Evolutionary conservation across 1,140 invertebrate genomes (phyloP).

Genomic region (Anastrepha obliqua): DNA sequence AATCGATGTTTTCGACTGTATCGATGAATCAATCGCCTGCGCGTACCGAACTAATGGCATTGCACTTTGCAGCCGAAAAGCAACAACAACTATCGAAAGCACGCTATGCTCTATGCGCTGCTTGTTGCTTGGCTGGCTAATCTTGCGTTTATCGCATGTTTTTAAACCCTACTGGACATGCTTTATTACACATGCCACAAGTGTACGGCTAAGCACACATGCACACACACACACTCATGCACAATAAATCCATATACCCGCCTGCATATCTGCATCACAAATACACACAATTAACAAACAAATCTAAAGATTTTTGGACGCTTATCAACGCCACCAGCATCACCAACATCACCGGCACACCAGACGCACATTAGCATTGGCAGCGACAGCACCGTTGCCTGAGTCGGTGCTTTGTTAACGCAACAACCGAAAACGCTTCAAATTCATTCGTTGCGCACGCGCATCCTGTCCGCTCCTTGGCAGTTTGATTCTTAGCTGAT

Average conservation of each 20-base stretch:
- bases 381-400: not conserved
- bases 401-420: not conserved
- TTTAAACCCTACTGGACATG: constrained; percentile 2
- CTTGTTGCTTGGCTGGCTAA: constrained; percentile 2
- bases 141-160: constrained; percentile 52
- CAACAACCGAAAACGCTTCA: constrained; percentile 8
- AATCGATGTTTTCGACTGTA: constrained; percentile 12
- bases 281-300: constrained; percentile 34
- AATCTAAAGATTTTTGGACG: constrained; percentile 47
- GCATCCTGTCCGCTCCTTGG: constrained; percentile 32
- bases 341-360: not conserved
- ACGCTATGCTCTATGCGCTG: not conserved
- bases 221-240: not conserved
- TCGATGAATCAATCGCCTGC: constrained; percentile 34
- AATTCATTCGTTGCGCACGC: constrained; percentile 52
- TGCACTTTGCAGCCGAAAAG: constrained; percentile 3
- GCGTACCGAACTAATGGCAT: constrained; percentile 36
- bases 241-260: not conserved
- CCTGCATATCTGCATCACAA: not conserved
- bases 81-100: not conserved
- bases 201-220: not conserved
- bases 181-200: constrained; percentile 50
- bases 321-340: constrained; percentile 42
- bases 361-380: not conserved
- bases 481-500: constrained; percentile 1